Evolutionary conservation across 2,888 invertebrate species (phyloP), one percentile per base, ranked within the genome.

Genomic region (Mythimna impura): DNA sequence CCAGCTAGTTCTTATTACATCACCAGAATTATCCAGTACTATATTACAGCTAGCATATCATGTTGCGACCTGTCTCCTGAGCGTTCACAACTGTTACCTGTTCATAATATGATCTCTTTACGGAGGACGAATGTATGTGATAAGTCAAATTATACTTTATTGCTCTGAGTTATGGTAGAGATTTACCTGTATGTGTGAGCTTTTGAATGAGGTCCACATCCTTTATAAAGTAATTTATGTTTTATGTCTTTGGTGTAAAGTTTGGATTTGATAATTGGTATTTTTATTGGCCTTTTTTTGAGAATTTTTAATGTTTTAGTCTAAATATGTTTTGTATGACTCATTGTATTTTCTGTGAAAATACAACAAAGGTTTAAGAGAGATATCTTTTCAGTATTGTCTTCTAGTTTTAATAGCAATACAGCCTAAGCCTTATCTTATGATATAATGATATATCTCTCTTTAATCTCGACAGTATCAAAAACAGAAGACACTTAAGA

Each of bases 61-160:
- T 40, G 66, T 86, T 85, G 64, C 80, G 54, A 84, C 82, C 82
- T 85, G 86, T 85, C 85, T 78, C 73, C 77, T 73, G 83, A 79
- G 54, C 60, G 62, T 22, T 73, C 60, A 36, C 86, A 74, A 78
- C 81, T 83, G 81, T 79, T 79, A 71, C 71, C 71, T 71, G 76
- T 36, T 9, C 61, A 81, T 71, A 70, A 81, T 71, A 70, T 47
- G 71, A 83, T 77, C 77, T 77, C 71, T 73, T 67, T n/a, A 50
- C 50, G 57, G 25, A 80, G 80, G 65, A 30, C 80, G 66, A 66
- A 50, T 60, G 17, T 36, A 30, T 25, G 57, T 36, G 20, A 20
- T 14, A 66, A 7, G 7, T 9, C 6, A 67, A 47, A 34, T 64
- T 57, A 22, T 17, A 40, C 60, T 47, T 0, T 74, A 43, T n/a